Conservation (phyloP, 2,113 vertebrate genomes). For the Cheilinus undulatus region DNA sequence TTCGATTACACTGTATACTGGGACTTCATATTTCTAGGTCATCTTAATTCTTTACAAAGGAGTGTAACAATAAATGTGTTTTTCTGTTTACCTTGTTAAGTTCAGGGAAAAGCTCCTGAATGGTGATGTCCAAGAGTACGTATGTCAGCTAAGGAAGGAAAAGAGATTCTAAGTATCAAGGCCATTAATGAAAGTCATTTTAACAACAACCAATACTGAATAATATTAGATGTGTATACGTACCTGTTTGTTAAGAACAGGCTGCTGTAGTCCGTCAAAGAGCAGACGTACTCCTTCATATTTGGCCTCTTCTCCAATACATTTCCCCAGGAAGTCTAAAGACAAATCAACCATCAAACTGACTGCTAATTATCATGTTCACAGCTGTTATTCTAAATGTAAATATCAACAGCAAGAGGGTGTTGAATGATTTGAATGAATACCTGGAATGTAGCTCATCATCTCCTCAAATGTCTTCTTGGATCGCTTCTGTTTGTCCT, state of each 20-base stretch:
- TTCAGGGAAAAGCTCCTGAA: constrained; percentile 96
- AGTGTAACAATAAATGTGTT: no score
- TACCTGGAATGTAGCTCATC: constrained; percentile 97
- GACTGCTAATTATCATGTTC: no score
- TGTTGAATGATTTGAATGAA: neutral
- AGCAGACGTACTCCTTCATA: constrained; percentile 93
- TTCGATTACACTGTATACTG: neutral
- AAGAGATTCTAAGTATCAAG: constrained; percentile 11
- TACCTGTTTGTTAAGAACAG: constrained; percentile 98
- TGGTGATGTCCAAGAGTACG: constrained; percentile 92
- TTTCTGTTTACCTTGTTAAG: constrained; percentile 89
- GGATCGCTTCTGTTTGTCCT: constrained; percentile 91
- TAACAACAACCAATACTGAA: no score
- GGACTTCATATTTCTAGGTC: neutral
- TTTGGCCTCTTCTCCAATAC: constrained; percentile 94
- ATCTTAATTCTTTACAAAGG: neutral
- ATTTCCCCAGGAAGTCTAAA: constrained; percentile 91
- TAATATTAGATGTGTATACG: no score
- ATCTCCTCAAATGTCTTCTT: constrained; percentile 96
- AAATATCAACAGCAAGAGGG: no score
- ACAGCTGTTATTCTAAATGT: no score
- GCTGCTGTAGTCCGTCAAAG: constrained; percentile 94
- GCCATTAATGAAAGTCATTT: neutral
- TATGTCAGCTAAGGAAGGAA: constrained; percentile 90
- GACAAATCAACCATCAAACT: no score